Conservation (phyloP, 2,888 invertebrate genomes). For the Mantis religiosa region DNA sequence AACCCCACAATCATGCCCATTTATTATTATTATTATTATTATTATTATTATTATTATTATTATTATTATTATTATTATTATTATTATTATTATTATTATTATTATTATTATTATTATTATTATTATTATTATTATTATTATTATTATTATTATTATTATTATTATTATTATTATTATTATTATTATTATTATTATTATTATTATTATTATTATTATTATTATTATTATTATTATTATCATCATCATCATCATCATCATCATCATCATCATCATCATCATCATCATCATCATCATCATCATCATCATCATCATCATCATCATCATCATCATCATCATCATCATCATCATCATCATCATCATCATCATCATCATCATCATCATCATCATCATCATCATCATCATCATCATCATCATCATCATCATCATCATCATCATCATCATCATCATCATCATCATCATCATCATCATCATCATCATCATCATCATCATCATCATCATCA, state of each 20-base stretch:
- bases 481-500: background rate
- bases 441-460: background rate
- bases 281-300: background rate
- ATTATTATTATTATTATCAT: background rate
- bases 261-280: background rate
- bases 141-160: too few relatives aligned
- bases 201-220: too few relatives aligned
- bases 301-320: background rate
- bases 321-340: background rate
- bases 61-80: too few relatives aligned
- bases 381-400: background rate
- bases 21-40: too few relatives aligned
- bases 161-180: too few relatives aligned
- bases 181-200: too few relatives aligned
- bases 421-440: background rate
- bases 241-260: background rate
- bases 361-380: background rate
- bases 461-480: background rate
- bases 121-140: too few relatives aligned
- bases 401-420: background rate
- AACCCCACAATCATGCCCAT: too few relatives aligned
- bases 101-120: too few relatives aligned
- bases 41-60: too few relatives aligned
- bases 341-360: background rate
- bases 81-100: too few relatives aligned